Conservation (phyloP, 2,113 vertebrate genomes). For the Ranitomeya variabilis region DNA sequence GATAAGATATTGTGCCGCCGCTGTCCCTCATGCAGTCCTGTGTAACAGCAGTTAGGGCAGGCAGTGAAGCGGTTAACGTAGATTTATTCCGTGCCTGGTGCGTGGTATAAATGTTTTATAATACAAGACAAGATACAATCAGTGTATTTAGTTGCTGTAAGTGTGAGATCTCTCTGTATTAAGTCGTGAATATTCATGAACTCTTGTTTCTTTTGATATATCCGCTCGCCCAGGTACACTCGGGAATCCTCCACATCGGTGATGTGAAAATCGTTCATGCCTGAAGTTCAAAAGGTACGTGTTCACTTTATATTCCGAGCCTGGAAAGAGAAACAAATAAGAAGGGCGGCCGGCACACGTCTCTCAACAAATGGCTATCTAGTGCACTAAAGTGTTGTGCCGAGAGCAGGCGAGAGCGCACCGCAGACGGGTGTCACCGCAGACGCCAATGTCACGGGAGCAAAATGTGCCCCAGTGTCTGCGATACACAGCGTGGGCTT, state of each 20-base stretch:
- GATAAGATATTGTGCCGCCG: not conserved
- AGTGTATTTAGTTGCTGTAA: conserved; percentile 44
- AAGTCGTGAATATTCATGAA: conserved; percentile 69
- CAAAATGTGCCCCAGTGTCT: not conserved
- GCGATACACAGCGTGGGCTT: no score
- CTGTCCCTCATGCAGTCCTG: not conserved
- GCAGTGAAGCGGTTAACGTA: conserved; percentile 5
- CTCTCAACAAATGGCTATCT: conserved; percentile 41
- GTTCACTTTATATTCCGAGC: conserved; percentile 63
- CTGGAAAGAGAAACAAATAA: conserved; percentile 33
- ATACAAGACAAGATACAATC: conserved; percentile 49
- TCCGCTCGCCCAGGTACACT: conserved; percentile 81
- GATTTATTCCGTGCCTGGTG: conserved; percentile 19
- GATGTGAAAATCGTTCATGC: conserved; percentile 78
- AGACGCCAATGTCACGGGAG: not conserved
- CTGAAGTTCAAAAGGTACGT: conserved; percentile 76
- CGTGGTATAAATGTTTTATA: conserved; percentile 53
- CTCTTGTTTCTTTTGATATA: conserved; percentile 77
- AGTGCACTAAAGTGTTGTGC: conserved; percentile 26
- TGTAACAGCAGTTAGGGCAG: not conserved
- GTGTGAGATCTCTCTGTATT: conserved; percentile 45
- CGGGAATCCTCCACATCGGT: conserved; percentile 82
- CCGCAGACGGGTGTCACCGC: no score
- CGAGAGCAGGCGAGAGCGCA: not conserved
- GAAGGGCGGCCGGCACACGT: conserved; percentile 23